Evolutionary conservation across 2,797 vertebrate genomes (phyloP).

Genomic region (Parauchenoglanis punctatus): DNA sequence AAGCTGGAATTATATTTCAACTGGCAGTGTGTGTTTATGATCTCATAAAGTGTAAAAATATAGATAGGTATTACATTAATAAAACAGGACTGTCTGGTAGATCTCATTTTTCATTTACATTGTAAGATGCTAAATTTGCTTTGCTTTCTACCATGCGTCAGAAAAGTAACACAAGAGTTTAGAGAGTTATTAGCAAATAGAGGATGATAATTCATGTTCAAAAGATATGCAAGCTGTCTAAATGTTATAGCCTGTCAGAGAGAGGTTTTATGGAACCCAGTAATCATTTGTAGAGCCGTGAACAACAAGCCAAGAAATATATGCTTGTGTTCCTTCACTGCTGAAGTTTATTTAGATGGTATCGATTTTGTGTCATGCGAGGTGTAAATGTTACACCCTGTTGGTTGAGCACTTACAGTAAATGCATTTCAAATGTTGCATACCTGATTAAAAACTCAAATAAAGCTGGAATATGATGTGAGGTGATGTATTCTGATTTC

Average conservation of each 20-base stretch:
- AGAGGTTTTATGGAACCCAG: constrained; percentile 43
- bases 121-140: neutral
- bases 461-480: neutral
- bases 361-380: constrained; percentile 74
- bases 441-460: constrained; percentile 51
- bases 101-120: neutral
- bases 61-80: neutral
- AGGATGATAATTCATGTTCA: constrained; percentile 40
- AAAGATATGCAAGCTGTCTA: constrained; percentile 33
- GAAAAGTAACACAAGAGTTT: constrained; percentile 20
- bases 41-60: constrained; percentile 34
- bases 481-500: constrained; percentile 45
- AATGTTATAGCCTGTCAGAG: constrained; percentile 47
- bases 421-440: constrained; percentile 69
- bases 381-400: constrained; percentile 70
- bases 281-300: constrained; percentile 52
- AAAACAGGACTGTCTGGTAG: neutral
- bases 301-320: constrained; percentile 51
- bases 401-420: constrained; percentile 72
- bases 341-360: constrained; percentile 76
- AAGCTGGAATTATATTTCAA: neutral
- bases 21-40: constrained; percentile 1
- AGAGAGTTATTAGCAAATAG: constrained; percentile 34
- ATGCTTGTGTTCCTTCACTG: constrained; percentile 56
- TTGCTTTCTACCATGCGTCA: neutral